These are phyloP conservation scores for Hippocampus comes DNA, from an alignment of 2,113 vertebrate species.

Conservation along the genomic window DNA sequence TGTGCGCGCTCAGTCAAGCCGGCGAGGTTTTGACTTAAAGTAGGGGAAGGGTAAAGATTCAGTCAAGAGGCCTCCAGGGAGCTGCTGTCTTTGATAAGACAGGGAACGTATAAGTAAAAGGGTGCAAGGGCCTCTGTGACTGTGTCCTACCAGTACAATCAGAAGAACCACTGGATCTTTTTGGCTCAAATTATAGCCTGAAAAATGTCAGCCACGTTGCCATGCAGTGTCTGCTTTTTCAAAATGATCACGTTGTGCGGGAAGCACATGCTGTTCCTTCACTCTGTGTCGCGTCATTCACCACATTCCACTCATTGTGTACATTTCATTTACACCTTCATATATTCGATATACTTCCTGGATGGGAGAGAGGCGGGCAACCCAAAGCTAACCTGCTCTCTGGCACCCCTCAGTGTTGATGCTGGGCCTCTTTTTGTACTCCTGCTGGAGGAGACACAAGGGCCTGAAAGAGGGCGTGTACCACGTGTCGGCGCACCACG, in stretches of 20 bases:
- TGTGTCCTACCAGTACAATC: slow-evolving; percentile 25
- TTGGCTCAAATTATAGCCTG: slow-evolving; percentile 2
- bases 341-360: neutral
- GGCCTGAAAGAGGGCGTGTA: slow-evolving; percentile 73
- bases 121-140: slow-evolving; percentile 28
- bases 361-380: slow-evolving; percentile 4
- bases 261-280: neutral
- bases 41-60: slow-evolving; percentile 49
- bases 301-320: slow-evolving; percentile 22
- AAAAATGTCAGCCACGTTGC: neutral
- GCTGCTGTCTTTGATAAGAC: slow-evolving; percentile 54
- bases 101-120: slow-evolving; percentile 43
- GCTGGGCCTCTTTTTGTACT: slow-evolving; percentile 77
- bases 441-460: slow-evolving; percentile 76
- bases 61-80: slow-evolving; percentile 58
- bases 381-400: slow-evolving; percentile 48
- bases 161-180: neutral
- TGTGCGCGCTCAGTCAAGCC: slow-evolving; percentile 30
- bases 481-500: slow-evolving; percentile 72
- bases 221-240: neutral
- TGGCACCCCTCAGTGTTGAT: slow-evolving; percentile 76
- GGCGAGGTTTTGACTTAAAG: slow-evolving; percentile 54
- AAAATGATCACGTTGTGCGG: neutral
- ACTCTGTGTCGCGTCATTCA: neutral
- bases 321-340: slow-evolving; percentile 15